Evolutionary conservation across 2,113 vertebrate species (phyloP).

Genomic region (Coreoperca whiteheadi): DNA sequence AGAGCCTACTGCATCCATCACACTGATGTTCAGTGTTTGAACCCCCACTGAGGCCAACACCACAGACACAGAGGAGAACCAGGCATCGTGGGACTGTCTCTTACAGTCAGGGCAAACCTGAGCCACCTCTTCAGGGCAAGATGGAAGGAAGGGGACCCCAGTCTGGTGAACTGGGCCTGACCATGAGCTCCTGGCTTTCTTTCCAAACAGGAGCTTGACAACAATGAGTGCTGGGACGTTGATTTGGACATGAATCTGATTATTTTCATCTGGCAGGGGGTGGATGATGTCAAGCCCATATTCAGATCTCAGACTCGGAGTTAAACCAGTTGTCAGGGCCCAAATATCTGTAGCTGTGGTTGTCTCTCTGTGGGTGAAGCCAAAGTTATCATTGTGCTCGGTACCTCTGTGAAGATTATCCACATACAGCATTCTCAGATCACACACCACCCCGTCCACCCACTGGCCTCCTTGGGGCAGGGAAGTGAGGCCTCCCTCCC

Average conservation of each 20-base stretch:
- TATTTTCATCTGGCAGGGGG: constrained; percentile 68
- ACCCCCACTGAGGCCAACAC: constrained; percentile 55
- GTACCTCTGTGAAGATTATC: constrained; percentile 65
- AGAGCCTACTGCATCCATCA: constrained; percentile 61
- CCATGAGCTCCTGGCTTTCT: constrained; percentile 79
- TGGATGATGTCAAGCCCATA: constrained; percentile 74
- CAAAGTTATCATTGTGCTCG: constrained; percentile 37
- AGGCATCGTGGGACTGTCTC: constrained; percentile 51
- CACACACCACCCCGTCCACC: constrained; percentile 83
- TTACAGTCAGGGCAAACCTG: constrained; percentile 57
- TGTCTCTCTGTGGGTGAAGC: constrained; percentile 36
- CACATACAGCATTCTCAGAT: constrained; percentile 81
- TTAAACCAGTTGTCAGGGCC: not conserved
- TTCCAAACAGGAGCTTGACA: constrained; percentile 73
- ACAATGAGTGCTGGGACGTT: constrained; percentile 71
- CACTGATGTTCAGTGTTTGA: constrained; percentile 73
- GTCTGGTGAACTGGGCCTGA: constrained; percentile 73
- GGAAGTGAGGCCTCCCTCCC: constrained; percentile 72
- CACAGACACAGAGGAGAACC: constrained; percentile 80
- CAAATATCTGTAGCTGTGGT: constrained; percentile 23
- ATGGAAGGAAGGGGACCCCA: constrained; percentile 69
- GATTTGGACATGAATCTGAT: constrained; percentile 74
- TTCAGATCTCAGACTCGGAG: constrained; percentile 25
- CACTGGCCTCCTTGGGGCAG: constrained; percentile 65
- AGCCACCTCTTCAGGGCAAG: constrained; percentile 76